Conservation (phyloP, 2,797 vertebrate genomes). For the Xiphophorus birchmanni region DNA sequence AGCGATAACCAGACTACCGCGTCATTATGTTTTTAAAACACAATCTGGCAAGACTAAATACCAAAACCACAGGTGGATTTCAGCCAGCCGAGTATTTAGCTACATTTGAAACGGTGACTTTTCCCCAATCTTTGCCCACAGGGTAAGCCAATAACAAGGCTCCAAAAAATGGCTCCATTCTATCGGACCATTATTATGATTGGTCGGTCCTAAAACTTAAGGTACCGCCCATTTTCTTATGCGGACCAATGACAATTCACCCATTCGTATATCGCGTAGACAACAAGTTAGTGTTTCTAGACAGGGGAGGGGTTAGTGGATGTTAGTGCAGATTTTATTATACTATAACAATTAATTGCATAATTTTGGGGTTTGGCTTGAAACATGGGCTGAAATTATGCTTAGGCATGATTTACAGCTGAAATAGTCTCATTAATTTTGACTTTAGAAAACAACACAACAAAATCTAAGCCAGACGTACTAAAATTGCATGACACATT, state of each 20-base stretch:
- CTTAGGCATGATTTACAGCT: not conserved
- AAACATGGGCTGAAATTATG: not conserved
- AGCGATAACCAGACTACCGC: slow-evolving; percentile 18
- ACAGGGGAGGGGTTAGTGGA: not conserved
- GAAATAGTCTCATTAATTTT: not conserved
- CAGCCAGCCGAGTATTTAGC: not conserved
- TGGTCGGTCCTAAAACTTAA: slow-evolving; percentile 20
- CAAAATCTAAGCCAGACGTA: not conserved
- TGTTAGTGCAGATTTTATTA: not conserved
- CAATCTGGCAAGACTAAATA: not conserved
- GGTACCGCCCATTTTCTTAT: slow-evolving; percentile 42
- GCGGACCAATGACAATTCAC: slow-evolving; percentile 60
- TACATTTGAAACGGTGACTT: not conserved
- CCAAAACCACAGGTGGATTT: not conserved
- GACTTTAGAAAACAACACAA: not conserved
- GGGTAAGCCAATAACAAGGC: slow-evolving; percentile 65
- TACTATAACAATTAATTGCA: not conserved
- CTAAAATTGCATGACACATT: not conserved
- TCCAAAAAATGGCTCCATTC: slow-evolving; percentile 43
- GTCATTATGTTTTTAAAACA: slow-evolving; percentile 13
- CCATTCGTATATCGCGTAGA: not conserved
- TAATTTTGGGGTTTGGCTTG: not conserved
- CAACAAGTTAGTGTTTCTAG: not conserved
- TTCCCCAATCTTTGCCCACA: slow-evolving; percentile 22
- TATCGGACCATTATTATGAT: slow-evolving; percentile 63